Percentiles rank a stretch among this genome's conserved stretches.
These are phyloP conservation scores for Embiotoca jacksoni DNA, from an alignment of 2,113 vertebrate genomes.

Conservation along the genomic window DNA sequence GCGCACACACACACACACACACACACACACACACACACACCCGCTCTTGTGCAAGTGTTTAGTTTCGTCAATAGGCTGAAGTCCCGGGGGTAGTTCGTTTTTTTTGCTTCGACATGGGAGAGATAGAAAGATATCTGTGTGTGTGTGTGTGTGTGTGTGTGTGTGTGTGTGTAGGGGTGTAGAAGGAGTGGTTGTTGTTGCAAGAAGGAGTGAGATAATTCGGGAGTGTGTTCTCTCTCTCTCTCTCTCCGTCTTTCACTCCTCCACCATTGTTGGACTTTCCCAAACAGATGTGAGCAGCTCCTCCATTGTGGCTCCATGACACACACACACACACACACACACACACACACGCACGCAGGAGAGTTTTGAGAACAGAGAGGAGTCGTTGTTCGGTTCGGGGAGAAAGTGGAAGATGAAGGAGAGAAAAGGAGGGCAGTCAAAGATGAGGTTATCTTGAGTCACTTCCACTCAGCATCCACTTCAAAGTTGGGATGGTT, in stretches of 20 bases:
- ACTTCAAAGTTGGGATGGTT: too few species aligned
- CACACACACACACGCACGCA: too few species aligned
- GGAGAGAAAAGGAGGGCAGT: too few species aligned
- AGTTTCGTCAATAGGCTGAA: slow-evolving; percentile 44
- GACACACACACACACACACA: too few species aligned
- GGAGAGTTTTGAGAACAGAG: too few species aligned
- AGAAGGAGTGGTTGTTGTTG: too few species aligned
- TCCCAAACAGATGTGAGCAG: slow-evolving; percentile 63
- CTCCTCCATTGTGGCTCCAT: slow-evolving; percentile 15
- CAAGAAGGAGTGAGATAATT: slow-evolving; percentile 47
- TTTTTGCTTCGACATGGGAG: slow-evolving; percentile 23
- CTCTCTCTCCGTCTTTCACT: not conserved
- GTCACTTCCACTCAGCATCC: too few species aligned
- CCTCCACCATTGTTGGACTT: slow-evolving; percentile 42
- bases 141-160: slow-evolving; percentile 6
- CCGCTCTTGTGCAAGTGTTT: slow-evolving; percentile 28
- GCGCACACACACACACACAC: too few species aligned
- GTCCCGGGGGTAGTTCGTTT: slow-evolving; percentile 38
- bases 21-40: not conserved
- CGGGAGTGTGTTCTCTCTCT: slow-evolving; percentile 28
- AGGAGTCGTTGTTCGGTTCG: too few species aligned
- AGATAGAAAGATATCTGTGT: not conserved
- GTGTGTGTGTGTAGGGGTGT: slow-evolving; percentile 1
- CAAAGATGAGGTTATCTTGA: too few species aligned
- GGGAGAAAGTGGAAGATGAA: too few species aligned